phyloP scores from a whole-genome alignment of 2,113 vertebrate species.

The Siniperca knerii region DNA sequence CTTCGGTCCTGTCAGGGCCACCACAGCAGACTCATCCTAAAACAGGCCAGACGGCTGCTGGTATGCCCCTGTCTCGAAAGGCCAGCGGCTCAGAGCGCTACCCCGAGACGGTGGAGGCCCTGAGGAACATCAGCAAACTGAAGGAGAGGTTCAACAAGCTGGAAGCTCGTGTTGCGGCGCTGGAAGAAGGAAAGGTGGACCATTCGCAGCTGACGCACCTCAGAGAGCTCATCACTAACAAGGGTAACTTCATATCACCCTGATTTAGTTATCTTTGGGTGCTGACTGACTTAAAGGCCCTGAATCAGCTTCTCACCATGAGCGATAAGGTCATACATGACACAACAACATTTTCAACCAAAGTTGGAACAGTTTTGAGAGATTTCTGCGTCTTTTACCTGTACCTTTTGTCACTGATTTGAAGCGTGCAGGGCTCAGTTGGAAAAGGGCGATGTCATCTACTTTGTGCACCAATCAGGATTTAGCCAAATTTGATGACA shows the following conservation, averaged over 20 bases:
- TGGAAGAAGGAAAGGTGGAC: slow-evolving; percentile 76
- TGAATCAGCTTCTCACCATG: too few relatives aligned
- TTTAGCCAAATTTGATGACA: too few relatives aligned
- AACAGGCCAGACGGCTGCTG: rapidly evolving
- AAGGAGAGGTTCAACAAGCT: slow-evolving; percentile 65
- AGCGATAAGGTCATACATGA: too few relatives aligned
- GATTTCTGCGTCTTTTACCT: too few relatives aligned
- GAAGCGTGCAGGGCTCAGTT: too few relatives aligned
- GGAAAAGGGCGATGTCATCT: too few relatives aligned
- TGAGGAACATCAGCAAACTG: slow-evolving; percentile 74
- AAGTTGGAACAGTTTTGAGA: too few relatives aligned
- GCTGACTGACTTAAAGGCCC: too few relatives aligned
- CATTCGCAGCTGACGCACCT: slow-evolving; percentile 72
- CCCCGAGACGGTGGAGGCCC: slow-evolving; percentile 67
- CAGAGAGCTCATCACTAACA: slow-evolving; percentile 61
- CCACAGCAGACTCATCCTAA: background rate
- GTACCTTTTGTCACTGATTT: too few relatives aligned
- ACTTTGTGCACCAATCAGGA: too few relatives aligned
- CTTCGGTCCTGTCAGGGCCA: background rate
- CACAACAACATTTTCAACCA: too few relatives aligned
- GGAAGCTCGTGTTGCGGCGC: slow-evolving; percentile 66
- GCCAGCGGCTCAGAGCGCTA: slow-evolving; percentile 34
- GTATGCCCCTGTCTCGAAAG: background rate
- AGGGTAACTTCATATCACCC: slow-evolving; percentile 28
- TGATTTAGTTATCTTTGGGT: background rate